Percentiles rank a stretch among this genome's conserved stretches.
phyloP scores from a whole-genome alignment of 2,888 invertebrate species.

The Drosophila limbata region DNA sequence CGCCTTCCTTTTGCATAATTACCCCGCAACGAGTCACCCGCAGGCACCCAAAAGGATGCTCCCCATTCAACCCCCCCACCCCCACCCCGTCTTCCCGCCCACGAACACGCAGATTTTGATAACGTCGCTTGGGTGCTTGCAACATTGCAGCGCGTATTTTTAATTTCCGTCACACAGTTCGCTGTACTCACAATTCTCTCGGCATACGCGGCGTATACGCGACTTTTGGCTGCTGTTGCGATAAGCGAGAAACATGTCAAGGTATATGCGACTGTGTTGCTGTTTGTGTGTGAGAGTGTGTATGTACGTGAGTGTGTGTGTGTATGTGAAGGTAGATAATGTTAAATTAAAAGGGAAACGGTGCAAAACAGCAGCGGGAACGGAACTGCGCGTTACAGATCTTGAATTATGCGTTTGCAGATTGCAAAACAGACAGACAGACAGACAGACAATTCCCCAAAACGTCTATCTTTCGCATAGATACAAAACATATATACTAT shows the following conservation, averaged over 20 bases:
- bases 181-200: conserved; percentile 50
- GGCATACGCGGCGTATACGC: conserved; percentile 56
- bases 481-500: conserved; percentile 43
- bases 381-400: conserved; percentile 76
- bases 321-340: conserved; percentile 68
- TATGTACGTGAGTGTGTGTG: conserved; percentile 15
- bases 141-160: conserved; percentile 81
- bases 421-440: conserved; percentile 53
- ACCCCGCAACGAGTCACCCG: conserved; percentile 68
- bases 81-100: conserved; percentile 31
- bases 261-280: conserved; percentile 49
- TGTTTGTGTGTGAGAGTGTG: conserved; percentile 1
- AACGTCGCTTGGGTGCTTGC: conserved; percentile 77
- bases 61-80: conserved; percentile 1
- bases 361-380: conserved; percentile 64
- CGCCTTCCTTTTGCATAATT: conserved; percentile 80
- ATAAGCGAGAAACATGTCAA: conserved; percentile 79
- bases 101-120: conserved; percentile 73
- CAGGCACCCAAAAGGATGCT: conserved; percentile 29
- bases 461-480: conserved; percentile 57
- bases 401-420: conserved; percentile 78
- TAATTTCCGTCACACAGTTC: conserved; percentile 74
- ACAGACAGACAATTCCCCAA: conserved; percentile 28
- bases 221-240: conserved; percentile 66
- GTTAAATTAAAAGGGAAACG: conserved; percentile 79